phyloP scores from a whole-genome alignment of 2,888 invertebrate genomes.

The Phytoseiulus persimilis region DNA sequence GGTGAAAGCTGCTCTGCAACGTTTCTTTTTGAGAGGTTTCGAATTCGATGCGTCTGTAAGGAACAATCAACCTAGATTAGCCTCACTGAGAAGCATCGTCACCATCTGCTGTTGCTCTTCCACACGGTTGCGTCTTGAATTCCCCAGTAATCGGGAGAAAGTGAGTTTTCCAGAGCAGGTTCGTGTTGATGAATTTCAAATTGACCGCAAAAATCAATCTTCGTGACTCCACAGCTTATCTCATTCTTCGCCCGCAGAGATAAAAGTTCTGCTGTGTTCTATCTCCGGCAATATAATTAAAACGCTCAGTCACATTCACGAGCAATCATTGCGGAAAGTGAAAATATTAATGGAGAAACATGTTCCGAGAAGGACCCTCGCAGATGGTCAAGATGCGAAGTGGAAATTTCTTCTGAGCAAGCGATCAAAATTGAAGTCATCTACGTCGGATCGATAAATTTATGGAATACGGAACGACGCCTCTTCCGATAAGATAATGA shows the following conservation, averaged over 20 bases:
- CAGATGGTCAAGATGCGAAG: neutral
- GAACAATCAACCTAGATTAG: neutral
- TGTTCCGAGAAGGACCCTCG: neutral
- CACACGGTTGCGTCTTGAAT: neutral
- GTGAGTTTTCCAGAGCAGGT: too few species aligned
- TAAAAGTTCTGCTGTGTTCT: neutral
- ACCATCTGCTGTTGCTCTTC: neutral
- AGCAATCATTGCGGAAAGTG: neutral
- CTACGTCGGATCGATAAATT: neutral
- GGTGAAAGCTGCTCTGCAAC: constrained; percentile 32
- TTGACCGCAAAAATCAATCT: neutral
- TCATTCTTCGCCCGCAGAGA: neutral
- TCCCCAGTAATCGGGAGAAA: too few species aligned
- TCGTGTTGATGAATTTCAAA: too few species aligned
- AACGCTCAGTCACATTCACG: neutral
- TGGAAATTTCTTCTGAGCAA: neutral
- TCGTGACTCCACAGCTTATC: neutral
- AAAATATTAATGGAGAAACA: neutral
- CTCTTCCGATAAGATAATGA: neutral
- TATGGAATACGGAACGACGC: neutral
- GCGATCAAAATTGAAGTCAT: neutral
- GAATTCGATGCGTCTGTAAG: neutral
- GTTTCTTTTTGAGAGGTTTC: constrained; percentile 28
- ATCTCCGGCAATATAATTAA: neutral
- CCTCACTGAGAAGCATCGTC: neutral